phyloP scores from a whole-genome alignment of 2,113 vertebrate species.

The Chaenocephalus aceratus region DNA sequence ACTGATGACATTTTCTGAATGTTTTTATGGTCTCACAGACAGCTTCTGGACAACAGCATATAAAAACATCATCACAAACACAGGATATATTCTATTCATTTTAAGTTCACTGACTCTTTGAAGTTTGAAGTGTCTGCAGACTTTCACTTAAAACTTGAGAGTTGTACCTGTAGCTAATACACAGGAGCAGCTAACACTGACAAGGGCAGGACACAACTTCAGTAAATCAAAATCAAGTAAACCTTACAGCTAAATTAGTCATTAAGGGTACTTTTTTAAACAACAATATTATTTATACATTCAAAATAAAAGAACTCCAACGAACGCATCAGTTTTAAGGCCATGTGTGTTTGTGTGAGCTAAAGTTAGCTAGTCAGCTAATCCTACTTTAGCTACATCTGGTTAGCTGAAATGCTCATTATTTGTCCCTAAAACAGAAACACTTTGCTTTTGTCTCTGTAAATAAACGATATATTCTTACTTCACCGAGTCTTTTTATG shows the following conservation, averaged over 20 bases:
- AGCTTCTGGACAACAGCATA: not conserved
- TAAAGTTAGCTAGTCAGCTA: conserved; percentile 58
- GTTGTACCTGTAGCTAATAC: not conserved
- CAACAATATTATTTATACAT: not conserved
- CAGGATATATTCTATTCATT: too few relatives aligned
- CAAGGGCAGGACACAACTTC: not conserved
- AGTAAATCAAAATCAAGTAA: not conserved
- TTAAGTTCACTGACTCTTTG: not conserved
- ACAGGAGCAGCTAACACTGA: not conserved
- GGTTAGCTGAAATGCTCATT: not conserved
- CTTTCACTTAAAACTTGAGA: not conserved
- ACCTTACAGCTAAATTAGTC: fast-evolving
- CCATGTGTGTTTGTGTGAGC: conserved; percentile 59
- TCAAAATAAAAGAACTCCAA: not conserved
- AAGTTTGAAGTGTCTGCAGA: not conserved
- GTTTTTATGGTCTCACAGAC: not conserved
- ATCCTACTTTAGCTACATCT: not conserved
- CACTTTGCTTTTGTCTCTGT: not conserved
- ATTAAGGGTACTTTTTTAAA: too few relatives aligned
- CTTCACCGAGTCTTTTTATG: fast-evolving
- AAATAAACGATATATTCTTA: not conserved
- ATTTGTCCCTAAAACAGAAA: not conserved
- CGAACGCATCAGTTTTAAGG: conserved; percentile 3
- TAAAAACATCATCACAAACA: not conserved
- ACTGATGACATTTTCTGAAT: not conserved